Conservation (phyloP, 1,140 invertebrate species). For the Drosophila teissieri region DNA sequence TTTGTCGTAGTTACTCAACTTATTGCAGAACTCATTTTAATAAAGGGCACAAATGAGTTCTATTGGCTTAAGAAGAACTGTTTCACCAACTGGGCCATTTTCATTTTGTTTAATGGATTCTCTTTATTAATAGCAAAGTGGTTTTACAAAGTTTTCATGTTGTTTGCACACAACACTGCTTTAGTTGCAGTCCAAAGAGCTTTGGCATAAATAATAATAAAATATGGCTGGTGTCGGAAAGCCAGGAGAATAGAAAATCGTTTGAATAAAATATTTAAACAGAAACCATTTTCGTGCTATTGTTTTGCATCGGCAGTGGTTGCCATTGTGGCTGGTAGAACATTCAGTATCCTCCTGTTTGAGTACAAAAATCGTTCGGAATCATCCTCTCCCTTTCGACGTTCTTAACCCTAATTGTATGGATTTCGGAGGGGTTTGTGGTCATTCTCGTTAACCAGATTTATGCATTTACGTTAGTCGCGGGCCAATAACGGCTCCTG, state of each 20-base stretch:
- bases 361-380: background rate
- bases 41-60: background rate
- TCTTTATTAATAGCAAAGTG: conserved; percentile 19
- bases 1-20: background rate
- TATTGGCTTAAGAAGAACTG: background rate
- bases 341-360: background rate
- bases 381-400: background rate
- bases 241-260: background rate
- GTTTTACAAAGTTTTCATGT: background rate
- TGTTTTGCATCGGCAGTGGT: conserved; percentile 10
- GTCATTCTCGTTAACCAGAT: conserved; percentile 44
- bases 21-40: background rate
- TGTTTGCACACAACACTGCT: background rate
- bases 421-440: conserved; percentile 6
- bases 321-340: conserved; percentile 16
- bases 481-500: conserved; percentile 46
- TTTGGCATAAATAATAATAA: conserved; percentile 34
- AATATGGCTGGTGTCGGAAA: conserved; percentile 4
- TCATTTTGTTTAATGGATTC: conserved; percentile 17
- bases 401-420: conserved; percentile 3
- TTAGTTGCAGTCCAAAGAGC: conserved; percentile 11
- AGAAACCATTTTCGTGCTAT: conserved; percentile 11
- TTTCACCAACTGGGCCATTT: background rate
- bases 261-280: background rate
- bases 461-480: conserved; percentile 57